Evolutionary conservation across 2,888 invertebrate genomes (phyloP), one percentile per base, ranked within the genome.

Genomic region (Strigamia maritima): DNA sequence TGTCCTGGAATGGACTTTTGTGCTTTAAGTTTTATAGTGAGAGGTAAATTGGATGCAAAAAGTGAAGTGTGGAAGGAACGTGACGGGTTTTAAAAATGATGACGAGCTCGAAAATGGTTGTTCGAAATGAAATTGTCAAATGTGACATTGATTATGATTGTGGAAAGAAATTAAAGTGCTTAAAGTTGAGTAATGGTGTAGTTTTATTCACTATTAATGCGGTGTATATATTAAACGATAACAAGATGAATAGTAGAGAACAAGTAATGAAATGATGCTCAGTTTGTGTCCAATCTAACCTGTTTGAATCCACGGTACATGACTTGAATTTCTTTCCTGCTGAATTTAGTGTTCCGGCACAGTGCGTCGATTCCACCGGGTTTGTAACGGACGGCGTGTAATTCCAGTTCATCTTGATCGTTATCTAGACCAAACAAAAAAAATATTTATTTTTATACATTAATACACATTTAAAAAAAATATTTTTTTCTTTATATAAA

Each of bases 281-380:
- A 16, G 16, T 44, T 44, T 44, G 44, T 44, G 16, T 44, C 10
- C 14, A n/a, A 16, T 54, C 54, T 54, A 54, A 95, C 95, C 91
- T 95, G 94, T 88, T 98, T 98, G 87, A 98, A 98, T 82, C 97
- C 97, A 84, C 97, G 89, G 87, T 98, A 98, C 95, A 98, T 97
- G 84, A 97, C 94, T 83, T 97, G 91, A 82, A 98, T 95, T 88
- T 98, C 98, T 86, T 94, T 94, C 84, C 94, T 91, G 77, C 95
- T 93, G 88, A 98, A 98, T 87, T 97, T 97, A 60, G 94, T 93
- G 83, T 89, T 91, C 82, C 90, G 90, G 70, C 93, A 92, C 65
- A 95, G 89, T 80, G 92, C 91, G 77, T 91, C 90, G 81, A 94
- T 89, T 80, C 93, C 93, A 86, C 94, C 94, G 0, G 94, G 94